Percentiles rank a stretch among this genome's conserved stretches.
phyloP scores from a whole-genome alignment of 2,888 invertebrate genomes.

The Smittia aterrima region DNA sequence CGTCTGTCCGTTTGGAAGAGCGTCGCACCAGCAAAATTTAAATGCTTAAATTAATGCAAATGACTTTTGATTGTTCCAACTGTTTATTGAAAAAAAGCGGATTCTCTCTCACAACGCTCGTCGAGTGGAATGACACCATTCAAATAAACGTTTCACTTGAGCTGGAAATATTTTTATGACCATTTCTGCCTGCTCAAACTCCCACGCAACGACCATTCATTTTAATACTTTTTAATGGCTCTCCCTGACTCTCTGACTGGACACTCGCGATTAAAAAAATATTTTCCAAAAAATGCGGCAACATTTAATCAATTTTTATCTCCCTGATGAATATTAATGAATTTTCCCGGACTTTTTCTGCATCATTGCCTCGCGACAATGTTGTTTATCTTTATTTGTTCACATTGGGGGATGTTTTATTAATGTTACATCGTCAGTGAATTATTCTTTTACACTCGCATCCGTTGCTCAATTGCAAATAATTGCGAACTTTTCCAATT shows the following conservation, averaged over 20 bases:
- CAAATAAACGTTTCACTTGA: neutral
- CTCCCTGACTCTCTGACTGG: neutral
- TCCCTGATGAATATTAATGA: conserved; percentile 33
- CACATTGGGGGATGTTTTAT: too few species aligned
- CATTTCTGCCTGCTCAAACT: neutral
- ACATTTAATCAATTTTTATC: conserved; percentile 29
- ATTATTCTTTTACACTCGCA: neutral
- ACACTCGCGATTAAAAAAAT: neutral
- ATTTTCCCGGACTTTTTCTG: conserved; percentile 9
- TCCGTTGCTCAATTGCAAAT: neutral
- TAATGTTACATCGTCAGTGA: neutral
- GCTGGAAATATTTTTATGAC: neutral
- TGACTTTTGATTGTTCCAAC: neutral
- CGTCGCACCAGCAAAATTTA: neutral
- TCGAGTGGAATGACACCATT: neutral
- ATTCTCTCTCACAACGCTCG: neutral
- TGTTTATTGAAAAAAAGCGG: neutral
- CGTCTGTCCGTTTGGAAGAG: neutral
- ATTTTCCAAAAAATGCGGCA: neutral
- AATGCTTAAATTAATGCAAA: neutral
- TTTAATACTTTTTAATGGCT: neutral
- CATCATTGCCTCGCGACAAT: neutral
- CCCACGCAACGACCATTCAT: neutral
- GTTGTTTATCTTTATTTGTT: conserved; percentile 9
- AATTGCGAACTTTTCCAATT: neutral